Percentiles rank a stretch among this genome's conserved stretches.
Conservation (phyloP, 1,140 invertebrate species). For the Solen grandis region DNA sequence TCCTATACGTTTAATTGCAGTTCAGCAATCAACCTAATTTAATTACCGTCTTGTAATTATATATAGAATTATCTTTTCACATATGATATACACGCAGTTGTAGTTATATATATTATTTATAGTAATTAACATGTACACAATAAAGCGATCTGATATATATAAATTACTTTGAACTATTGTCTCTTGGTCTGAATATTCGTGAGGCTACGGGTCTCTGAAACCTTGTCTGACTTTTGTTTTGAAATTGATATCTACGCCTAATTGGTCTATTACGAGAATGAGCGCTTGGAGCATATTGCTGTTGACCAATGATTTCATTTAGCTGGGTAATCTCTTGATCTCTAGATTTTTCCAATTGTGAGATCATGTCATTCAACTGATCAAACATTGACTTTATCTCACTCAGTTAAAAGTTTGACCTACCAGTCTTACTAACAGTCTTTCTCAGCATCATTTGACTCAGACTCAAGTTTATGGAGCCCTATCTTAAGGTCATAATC, state of each 20-base stretch:
- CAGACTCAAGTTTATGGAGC: neutral
- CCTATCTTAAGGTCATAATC: constrained; percentile 8
- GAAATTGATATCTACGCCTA: neutral
- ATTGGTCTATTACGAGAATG: neutral
- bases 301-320: neutral
- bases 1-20: too few species aligned
- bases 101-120: too few species aligned
- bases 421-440: neutral
- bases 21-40: too few species aligned
- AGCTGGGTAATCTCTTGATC: neutral
- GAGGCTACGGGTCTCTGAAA: too few species aligned
- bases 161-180: too few species aligned
- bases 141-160: too few species aligned
- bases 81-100: too few species aligned
- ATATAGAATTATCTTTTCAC: too few species aligned
- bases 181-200: neutral
- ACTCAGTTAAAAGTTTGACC: neutral
- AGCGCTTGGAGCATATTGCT: neutral
- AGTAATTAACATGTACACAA: too few species aligned
- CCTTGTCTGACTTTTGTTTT: too few species aligned
- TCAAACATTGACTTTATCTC: neutral
- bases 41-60: too few species aligned
- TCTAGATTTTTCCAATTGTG: neutral
- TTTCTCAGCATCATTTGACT: neutral
- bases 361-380: too few species aligned